Conservation (phyloP, 2,888 invertebrate genomes). For the Ophion ellenae region DNA sequence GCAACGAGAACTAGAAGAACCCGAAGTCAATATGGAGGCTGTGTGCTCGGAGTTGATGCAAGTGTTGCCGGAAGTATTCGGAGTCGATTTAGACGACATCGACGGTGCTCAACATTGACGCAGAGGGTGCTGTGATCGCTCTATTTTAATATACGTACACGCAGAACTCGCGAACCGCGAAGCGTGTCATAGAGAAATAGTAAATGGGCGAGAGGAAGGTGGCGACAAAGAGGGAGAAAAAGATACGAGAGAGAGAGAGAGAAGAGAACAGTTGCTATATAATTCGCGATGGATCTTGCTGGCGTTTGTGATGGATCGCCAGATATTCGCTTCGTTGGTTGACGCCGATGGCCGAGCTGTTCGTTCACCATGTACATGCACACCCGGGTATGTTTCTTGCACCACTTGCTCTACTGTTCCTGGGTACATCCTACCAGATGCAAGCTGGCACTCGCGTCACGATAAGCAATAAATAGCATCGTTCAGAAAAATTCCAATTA, state of each 20-base stretch:
- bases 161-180: constrained; percentile 1
- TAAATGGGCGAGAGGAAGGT: not conserved
- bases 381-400: not conserved
- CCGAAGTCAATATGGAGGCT: not conserved
- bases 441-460: constrained; percentile 35
- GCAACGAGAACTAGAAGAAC: not conserved
- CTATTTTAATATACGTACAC: not conserved
- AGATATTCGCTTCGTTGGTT: constrained; percentile 35
- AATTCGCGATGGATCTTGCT: constrained; percentile 51
- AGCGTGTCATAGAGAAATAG: not conserved
- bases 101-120: not conserved
- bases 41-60: not conserved
- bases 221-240: not conserved
- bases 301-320: constrained; percentile 55
- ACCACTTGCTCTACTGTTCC: constrained; percentile 13
- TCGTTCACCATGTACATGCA: constrained; percentile 2
- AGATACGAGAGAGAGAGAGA: not conserved
- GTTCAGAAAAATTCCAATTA: constrained; percentile 52
- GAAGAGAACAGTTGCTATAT: constrained; percentile 34
- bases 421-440: constrained; percentile 22
- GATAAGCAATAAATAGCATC: constrained; percentile 52
- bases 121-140: not conserved
- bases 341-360: not conserved
- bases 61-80: not conserved
- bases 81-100: not conserved